Evolutionary conservation across 2,888 invertebrate genomes (phyloP), one percentile per base, ranked within the genome.

Genomic region (Drosophila siamana): DNA sequence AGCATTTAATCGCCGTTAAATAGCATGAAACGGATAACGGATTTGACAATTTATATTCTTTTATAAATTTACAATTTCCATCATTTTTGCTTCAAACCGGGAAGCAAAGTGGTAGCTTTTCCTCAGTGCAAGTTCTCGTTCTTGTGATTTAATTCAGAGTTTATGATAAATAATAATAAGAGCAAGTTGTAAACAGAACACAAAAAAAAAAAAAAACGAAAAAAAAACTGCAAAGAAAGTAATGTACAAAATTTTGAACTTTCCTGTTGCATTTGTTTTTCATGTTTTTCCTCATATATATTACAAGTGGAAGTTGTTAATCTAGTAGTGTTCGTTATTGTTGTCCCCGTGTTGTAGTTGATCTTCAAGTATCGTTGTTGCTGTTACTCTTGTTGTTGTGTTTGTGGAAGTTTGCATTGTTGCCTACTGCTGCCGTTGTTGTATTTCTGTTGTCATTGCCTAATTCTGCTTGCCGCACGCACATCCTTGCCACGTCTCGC

Each of bases 401-500:
- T 1, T 30, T 30, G 30, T 38, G 36, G 36, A 38, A 38, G 36
- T 7, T 38, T 33, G 33, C 33, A 11, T 33, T 33, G 33, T 33
- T 33, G 33, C 19, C 19, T 19, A 19, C 19, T n/a, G n/a, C n/a
- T n/a, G n/a, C n/a, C n/a, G n/a, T 36, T 13, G 36, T 9, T 33
- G 9, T n/a, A 9, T 5, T 13, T 4, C 13, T 6, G 2, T 36
- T 5, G 13, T 6, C 36, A 1, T 36, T 36, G 5, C 13, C 5
- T 13, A 36, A 13, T 36, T 13, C 36, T 13, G 28, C 28, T 28
- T 28, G 28, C 28, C 13, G 13, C 6, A 36, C 7, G 4, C 36
- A 13, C 36, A 13, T 13, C 13, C n/a, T 13, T 36, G 30, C 52
- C 16, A 43, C 24, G 24, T 33, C 36, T 48, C 47, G 62, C 54